A percentile compares a stretch with the other conserved stretches of the same genome.
Evolutionary conservation across 2,113 vertebrate genomes (phyloP).

Genomic region (Trachemys scripta): DNA sequence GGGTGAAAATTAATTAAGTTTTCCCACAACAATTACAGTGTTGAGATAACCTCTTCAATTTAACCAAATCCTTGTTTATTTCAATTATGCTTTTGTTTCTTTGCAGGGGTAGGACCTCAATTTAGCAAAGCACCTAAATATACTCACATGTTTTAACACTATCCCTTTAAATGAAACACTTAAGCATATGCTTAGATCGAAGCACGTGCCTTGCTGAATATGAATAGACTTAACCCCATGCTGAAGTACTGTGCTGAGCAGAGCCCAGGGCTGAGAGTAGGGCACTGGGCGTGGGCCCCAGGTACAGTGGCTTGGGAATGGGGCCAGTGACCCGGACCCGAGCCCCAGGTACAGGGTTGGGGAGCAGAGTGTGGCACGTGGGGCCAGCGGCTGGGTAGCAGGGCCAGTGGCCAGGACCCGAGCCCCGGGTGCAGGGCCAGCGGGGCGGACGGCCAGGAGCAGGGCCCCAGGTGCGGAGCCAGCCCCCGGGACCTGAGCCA

Average conservation of each 20-base stretch:
- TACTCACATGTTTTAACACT: neutral
- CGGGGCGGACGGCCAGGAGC: no score
- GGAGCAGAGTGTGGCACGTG: no score
- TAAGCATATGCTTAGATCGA: neutral
- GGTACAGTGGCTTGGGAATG: no score
- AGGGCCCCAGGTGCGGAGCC: no score
- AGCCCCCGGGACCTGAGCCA: no score
- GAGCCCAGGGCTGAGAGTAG: no score
- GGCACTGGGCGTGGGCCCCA: no score
- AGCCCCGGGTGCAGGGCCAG: no score
- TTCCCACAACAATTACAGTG: conserved; percentile 41
- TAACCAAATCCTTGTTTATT: neutral
- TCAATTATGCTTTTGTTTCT: neutral
- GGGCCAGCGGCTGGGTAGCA: no score
- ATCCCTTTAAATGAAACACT: neutral
- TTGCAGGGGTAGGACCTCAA: neutral
- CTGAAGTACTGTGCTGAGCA: neutral
- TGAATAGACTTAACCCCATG: neutral
- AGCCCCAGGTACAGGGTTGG: no score
- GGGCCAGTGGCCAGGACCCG: no score
- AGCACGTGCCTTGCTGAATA: neutral
- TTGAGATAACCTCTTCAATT: conserved; percentile 7
- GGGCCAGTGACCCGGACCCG: no score
- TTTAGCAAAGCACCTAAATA: conserved; percentile 1
- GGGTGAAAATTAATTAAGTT: conserved; percentile 23